Evolutionary conservation across 2,113 vertebrate genomes (phyloP).

Genomic region (Climacteris rufus): DNA sequence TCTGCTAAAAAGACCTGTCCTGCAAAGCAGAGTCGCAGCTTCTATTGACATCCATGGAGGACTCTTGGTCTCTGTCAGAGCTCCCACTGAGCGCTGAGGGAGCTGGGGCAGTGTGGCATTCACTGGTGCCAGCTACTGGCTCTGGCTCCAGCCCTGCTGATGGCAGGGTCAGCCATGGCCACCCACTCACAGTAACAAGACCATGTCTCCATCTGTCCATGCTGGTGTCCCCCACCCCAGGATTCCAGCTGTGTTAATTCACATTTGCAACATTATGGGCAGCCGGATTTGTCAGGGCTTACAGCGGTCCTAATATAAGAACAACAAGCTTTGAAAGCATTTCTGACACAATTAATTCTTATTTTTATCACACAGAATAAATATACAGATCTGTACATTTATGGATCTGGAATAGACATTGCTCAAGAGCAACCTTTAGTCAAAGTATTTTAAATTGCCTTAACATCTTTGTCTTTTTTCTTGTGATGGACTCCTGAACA

Average conservation of each 20-base stretch:
- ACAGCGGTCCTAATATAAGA: neutral
- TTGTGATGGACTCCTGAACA: neutral
- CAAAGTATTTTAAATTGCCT: neutral
- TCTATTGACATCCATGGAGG: neutral
- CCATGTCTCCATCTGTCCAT: neutral
- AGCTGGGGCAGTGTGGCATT: neutral
- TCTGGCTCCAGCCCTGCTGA: neutral
- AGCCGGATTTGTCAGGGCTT: neutral
- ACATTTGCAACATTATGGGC: neutral
- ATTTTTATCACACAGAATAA: neutral
- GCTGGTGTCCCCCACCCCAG: neutral
- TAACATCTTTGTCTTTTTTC: neutral
- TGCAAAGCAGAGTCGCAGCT: neutral
- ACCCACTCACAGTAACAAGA: rapidly evolving
- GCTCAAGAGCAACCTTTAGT: neutral
- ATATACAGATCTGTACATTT: neutral
- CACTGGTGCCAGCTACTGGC: neutral
- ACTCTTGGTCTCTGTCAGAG: rapidly evolving
- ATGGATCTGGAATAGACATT: neutral
- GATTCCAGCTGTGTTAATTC: neutral
- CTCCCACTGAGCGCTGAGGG: neutral
- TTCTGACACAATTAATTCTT: neutral
- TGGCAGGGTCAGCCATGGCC: neutral
- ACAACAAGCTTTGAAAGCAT: neutral
- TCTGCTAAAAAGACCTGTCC: neutral